phyloP scores from a whole-genome alignment of 2,113 vertebrate species.

The Macquaria ambigua region DNA sequence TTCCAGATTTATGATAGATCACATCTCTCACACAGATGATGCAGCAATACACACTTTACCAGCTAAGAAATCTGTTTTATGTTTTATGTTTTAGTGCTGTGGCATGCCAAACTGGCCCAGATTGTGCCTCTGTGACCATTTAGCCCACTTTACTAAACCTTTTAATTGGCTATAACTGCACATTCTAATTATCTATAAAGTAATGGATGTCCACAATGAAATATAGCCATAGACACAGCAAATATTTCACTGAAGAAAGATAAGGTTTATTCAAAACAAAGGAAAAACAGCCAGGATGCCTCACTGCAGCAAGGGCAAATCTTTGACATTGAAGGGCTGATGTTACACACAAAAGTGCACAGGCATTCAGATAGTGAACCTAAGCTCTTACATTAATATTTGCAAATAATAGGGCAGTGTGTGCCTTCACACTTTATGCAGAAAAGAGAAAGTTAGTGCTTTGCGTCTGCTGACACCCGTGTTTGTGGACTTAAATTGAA shows the following conservation, averaged over 20 bases:
- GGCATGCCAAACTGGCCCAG: constrained; percentile 34
- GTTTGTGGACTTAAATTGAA: not conserved
- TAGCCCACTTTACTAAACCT: constrained; percentile 44
- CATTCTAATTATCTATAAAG: constrained; percentile 25
- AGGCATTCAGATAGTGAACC: not conserved
- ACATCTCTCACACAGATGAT: constrained; percentile 40
- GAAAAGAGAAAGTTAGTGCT: not conserved
- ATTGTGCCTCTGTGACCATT: constrained; percentile 52
- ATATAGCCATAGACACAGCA: not conserved
- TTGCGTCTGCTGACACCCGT: not conserved
- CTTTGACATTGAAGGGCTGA: not conserved
- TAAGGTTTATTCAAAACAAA: not conserved
- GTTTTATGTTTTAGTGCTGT: constrained; percentile 14
- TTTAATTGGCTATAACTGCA: constrained; percentile 42
- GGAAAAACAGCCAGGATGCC: not conserved
- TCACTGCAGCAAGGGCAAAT: not conserved
- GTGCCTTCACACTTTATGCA: not conserved
- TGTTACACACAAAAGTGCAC: not conserved
- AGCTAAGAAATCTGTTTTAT: constrained; percentile 39
- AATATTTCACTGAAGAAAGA: not conserved
- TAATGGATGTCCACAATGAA: constrained; percentile 11
- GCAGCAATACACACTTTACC: constrained; percentile 32
- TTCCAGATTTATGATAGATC: constrained; percentile 57
- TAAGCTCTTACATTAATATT: not conserved
- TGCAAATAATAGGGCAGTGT: not conserved